A percentile compares a stretch with the other conserved stretches of the same genome.
These are phyloP conservation scores for Drosophila flavopinicola DNA, from an alignment of 2,888 invertebrate genomes.

Conservation along the genomic window DNA sequence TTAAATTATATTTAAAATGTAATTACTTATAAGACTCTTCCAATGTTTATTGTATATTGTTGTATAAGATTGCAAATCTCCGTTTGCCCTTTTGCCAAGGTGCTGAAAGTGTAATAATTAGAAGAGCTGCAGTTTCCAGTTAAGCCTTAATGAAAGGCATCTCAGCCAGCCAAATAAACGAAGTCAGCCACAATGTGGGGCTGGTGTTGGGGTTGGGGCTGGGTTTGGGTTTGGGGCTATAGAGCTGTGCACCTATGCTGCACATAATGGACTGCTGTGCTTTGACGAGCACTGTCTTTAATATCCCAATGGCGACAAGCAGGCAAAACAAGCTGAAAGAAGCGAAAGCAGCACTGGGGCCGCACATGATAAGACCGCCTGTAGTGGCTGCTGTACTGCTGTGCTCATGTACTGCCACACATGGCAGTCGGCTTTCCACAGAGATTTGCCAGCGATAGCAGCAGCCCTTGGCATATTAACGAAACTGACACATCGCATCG, in stretches of 20 bases:
- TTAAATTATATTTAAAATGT: too few species aligned
- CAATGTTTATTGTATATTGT: too few species aligned
- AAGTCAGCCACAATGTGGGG: conserved; percentile 1
- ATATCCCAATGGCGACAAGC: conserved; percentile 46
- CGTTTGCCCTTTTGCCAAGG: too few species aligned
- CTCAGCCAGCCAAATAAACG: neutral
- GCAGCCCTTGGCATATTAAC: conserved; percentile 61
- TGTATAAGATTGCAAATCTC: neutral
- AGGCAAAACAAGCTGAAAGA: conserved; percentile 16
- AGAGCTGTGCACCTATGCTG: conserved; percentile 8
- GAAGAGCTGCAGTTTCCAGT: neutral
- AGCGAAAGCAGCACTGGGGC: conserved; percentile 5
- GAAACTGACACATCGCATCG: conserved; percentile 56
- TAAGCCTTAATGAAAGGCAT: neutral
- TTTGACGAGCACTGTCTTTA: conserved; percentile 53
- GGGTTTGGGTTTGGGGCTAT: too few species aligned
- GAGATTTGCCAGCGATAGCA: conserved; percentile 54
- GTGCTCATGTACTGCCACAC: conserved; percentile 6
- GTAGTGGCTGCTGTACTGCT: too few species aligned
- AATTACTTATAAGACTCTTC: too few species aligned
- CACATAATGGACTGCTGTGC: conserved; percentile 2
- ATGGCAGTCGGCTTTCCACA: conserved; percentile 45
- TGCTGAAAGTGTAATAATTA: neutral
- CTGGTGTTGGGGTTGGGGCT: too few species aligned
- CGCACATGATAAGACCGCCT: conserved; percentile 13